These are phyloP conservation scores for Polietes domitor DNA, from an alignment of 2,888 invertebrate species.

Conservation along the genomic window DNA sequence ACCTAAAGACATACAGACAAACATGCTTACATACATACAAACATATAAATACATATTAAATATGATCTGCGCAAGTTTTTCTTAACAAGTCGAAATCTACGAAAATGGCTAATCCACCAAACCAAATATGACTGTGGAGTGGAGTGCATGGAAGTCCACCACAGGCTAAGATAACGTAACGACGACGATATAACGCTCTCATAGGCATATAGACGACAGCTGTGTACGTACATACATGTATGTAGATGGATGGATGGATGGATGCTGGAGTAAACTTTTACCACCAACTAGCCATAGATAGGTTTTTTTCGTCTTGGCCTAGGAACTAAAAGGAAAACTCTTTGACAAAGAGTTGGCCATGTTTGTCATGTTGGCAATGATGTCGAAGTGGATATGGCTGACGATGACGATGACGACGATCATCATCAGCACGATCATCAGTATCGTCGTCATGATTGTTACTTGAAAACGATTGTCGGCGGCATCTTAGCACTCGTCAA, in stretches of 20 bases:
- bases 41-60: slow-evolving; percentile 16
- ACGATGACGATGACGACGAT: slow-evolving; percentile 31
- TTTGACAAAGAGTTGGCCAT: slow-evolving; percentile 37
- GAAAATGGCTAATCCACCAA: slow-evolving; percentile 65
- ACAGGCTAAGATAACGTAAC: background rate
- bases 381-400: slow-evolving; percentile 18
- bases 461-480: slow-evolving; percentile 60
- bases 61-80: slow-evolving; percentile 49
- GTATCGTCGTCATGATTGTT: slow-evolving; percentile 39
- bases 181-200: background rate
- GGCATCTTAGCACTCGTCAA: slow-evolving; percentile 66
- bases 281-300: slow-evolving; percentile 21
- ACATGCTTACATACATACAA: background rate
- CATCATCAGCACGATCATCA: slow-evolving; percentile 6
- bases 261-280: slow-evolving; percentile 11
- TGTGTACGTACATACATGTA: slow-evolving; percentile 2
- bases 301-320: slow-evolving; percentile 15
- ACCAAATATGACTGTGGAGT: slow-evolving; percentile 42
- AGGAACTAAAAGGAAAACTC: slow-evolving; percentile 30
- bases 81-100: slow-evolving; percentile 53
- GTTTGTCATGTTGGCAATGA: slow-evolving; percentile 54
- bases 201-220: too few species aligned
- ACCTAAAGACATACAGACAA: too few species aligned
- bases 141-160: background rate
- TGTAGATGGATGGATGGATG: slow-evolving; percentile 4